These are phyloP conservation scores for Oenanthe melanoleuca DNA, from an alignment of 2,113 vertebrate species.

Conservation along the genomic window DNA sequence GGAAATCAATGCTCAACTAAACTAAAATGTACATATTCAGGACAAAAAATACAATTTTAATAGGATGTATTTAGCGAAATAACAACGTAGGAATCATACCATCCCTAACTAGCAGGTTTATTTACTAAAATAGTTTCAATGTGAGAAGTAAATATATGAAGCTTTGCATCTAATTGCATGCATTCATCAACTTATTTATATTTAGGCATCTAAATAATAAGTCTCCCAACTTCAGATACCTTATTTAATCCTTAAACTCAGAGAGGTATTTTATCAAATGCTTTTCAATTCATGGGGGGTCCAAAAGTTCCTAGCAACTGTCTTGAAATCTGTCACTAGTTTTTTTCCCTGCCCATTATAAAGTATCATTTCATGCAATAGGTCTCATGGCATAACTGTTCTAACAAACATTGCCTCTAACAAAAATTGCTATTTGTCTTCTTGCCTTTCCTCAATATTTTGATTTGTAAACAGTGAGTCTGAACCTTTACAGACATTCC, in stretches of 20 bases:
- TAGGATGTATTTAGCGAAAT: background rate
- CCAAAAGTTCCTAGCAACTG: rapidly evolving
- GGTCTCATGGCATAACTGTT: background rate
- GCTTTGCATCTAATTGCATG: background rate
- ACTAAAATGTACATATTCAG: background rate
- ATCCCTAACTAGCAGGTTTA: background rate
- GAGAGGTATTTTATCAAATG: background rate
- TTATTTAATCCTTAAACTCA: background rate
- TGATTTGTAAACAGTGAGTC: background rate
- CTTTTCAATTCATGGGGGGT: background rate
- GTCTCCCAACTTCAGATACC: background rate
- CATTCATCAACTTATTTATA: background rate
- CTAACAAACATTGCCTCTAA: background rate
- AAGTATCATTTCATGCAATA: background rate
- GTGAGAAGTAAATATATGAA: background rate
- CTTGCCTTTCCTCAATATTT: background rate
- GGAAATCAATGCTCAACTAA: background rate
- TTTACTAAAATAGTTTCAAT: background rate
- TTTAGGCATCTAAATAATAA: background rate
- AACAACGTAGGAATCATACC: background rate
- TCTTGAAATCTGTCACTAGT: background rate
- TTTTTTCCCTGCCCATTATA: background rate
- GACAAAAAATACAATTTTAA: background rate
- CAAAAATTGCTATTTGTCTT: background rate
- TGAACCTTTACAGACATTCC: background rate